These are phyloP conservation scores for Zalophus californianus DNA, from an alignment of 2,797 vertebrate genomes.

Conservation along the genomic window DNA sequence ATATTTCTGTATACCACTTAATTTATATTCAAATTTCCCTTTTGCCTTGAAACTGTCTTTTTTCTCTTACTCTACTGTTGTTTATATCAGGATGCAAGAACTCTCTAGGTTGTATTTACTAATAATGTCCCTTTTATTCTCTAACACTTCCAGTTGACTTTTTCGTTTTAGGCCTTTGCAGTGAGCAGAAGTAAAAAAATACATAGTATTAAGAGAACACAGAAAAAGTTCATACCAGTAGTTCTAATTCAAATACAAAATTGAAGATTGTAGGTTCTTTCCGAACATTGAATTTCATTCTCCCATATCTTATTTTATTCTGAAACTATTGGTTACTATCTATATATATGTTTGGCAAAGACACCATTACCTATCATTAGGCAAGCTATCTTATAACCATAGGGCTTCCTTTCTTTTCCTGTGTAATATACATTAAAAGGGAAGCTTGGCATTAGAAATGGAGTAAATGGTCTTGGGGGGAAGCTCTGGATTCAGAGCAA, in stretches of 20 bases:
- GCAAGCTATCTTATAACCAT: not conserved
- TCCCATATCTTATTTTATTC: not conserved
- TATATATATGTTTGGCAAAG: not conserved
- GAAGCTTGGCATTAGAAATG: not conserved
- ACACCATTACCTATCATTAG: not conserved
- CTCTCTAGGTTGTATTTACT: not conserved
- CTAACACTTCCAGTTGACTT: not conserved
- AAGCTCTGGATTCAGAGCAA: not conserved
- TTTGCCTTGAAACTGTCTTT: not conserved
- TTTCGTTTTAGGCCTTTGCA: not conserved
- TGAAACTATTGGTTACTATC: not conserved
- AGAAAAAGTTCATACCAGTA: not conserved
- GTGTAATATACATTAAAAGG: not conserved
- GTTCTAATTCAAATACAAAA: not conserved
- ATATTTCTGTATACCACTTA: not conserved
- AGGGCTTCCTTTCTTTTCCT: not conserved
- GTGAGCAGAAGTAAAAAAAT: not conserved
- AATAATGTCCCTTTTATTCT: not conserved
- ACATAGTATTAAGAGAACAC: not conserved
- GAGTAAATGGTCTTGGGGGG: not conserved
- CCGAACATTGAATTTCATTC: not conserved
- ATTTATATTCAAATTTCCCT: not conserved
- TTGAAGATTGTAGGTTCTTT: not conserved
- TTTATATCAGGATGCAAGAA: not conserved
- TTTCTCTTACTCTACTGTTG: not conserved